phyloP scores from a whole-genome alignment of 2,113 vertebrate species.

The Trichomycterus rosablanca region DNA sequence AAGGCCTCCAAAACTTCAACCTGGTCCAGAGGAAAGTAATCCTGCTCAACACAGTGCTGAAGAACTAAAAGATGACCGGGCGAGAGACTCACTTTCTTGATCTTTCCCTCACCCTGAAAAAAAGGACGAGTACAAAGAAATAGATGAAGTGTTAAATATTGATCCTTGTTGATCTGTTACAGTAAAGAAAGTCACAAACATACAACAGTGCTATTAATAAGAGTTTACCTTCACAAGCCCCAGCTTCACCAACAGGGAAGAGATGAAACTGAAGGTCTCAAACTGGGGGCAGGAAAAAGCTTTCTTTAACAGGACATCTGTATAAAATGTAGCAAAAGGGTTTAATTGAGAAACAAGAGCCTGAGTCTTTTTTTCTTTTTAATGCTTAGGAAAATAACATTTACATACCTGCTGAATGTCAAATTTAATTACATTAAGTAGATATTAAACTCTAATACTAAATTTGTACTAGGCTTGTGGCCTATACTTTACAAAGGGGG shows the following conservation, averaged over 20 bases:
- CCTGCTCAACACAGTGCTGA: slow-evolving; percentile 85
- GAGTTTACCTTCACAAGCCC: slow-evolving; percentile 85
- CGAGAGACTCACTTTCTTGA: slow-evolving; percentile 71
- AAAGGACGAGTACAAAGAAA: background rate
- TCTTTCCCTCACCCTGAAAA: slow-evolving; percentile 84
- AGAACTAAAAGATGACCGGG: slow-evolving; percentile 83
- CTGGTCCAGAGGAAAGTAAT: slow-evolving; percentile 81
- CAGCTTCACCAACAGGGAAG: slow-evolving; percentile 80
- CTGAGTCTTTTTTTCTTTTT: no score
- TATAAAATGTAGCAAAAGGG: background rate
- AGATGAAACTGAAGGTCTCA: slow-evolving; percentile 79
- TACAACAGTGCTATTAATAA: background rate
- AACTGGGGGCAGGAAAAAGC: slow-evolving; percentile 77
- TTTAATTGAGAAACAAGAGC: no score
- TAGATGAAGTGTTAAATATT: background rate
- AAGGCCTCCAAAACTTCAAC: slow-evolving; percentile 76
- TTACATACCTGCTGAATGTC: no score
- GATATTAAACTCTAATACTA: no score
- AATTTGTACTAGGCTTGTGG: no score
- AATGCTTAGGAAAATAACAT: no score
- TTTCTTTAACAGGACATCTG: slow-evolving; percentile 84
- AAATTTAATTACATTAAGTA: no score
- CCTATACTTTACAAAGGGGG: no score
- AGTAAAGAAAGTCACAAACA: no score
- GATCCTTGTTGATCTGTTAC: no score